Conservation (phyloP, 1,140 invertebrate genomes). For the Drosophila nebulosa region DNA sequence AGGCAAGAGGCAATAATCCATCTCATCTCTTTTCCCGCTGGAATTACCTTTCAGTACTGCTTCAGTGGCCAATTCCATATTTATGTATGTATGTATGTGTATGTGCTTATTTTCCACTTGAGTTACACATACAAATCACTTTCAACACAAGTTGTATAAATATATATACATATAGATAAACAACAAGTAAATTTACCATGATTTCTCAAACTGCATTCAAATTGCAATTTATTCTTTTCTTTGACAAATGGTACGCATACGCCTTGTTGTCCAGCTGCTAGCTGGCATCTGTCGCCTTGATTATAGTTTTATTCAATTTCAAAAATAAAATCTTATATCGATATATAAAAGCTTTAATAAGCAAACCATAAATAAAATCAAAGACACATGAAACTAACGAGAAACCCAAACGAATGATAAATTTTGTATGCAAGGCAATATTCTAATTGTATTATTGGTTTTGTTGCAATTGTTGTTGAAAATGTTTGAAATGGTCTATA, state of each 20-base stretch:
- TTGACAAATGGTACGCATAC: constrained; percentile 28
- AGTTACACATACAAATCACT: no score
- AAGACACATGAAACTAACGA: constrained; percentile 13
- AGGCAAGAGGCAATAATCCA: no score
- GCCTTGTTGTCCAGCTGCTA: neutral
- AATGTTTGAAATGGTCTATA: constrained; percentile 49
- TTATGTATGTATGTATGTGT: no score
- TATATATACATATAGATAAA: neutral
- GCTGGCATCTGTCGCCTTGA: neutral
- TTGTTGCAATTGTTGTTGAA: constrained; percentile 13
- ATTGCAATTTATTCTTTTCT: constrained; percentile 2
- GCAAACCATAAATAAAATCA: constrained; percentile 54
- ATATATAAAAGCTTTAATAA: constrained; percentile 25
- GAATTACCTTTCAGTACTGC: no score
- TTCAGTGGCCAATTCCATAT: no score
- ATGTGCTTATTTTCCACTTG: no score
- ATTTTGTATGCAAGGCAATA: constrained; percentile 28
- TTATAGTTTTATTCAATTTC: neutral
- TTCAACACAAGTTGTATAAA: no score
- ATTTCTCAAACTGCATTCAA: neutral
- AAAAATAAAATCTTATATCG: neutral
- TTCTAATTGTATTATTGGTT: constrained; percentile 62
- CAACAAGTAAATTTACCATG: neutral
- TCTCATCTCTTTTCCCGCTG: no score
- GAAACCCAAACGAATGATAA: neutral